These are phyloP conservation scores for Siniperca chuatsi DNA, from an alignment of 2,113 vertebrate species.

Conservation along the genomic window DNA sequence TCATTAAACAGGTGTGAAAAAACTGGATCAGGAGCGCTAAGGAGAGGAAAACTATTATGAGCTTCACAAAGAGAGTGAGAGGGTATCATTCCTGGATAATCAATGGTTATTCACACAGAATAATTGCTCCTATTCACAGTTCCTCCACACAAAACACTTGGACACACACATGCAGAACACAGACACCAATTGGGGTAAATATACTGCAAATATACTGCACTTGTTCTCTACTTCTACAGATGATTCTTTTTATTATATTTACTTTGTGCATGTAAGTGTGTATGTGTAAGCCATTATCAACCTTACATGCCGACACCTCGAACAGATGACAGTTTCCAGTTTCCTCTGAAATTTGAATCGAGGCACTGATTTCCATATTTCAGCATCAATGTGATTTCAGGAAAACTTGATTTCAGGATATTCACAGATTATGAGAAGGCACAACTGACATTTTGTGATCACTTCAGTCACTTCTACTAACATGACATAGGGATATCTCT, in stretches of 20 bases:
- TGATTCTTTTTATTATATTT: background rate
- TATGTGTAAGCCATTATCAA: constrained; percentile 4
- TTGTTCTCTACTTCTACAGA: background rate
- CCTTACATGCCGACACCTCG: constrained; percentile 50
- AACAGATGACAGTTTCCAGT: constrained; percentile 79
- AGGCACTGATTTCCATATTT: constrained; percentile 71
- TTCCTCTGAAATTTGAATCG: constrained; percentile 76
- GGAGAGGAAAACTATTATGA: constrained; percentile 14
- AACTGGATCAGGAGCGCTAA: constrained; percentile 7
- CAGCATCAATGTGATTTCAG: constrained; percentile 50
- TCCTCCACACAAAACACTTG: constrained; percentile 23
- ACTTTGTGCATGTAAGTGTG: constrained; percentile 18
- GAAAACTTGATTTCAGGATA: constrained; percentile 13
- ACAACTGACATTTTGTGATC: background rate
- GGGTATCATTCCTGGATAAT: background rate
- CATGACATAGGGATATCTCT: background rate
- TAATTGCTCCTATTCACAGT: background rate
- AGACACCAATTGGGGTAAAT: background rate
- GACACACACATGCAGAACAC: constrained; percentile 32
- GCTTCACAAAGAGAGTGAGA: constrained; percentile 9
- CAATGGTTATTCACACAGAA: background rate
- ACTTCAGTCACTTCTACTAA: background rate
- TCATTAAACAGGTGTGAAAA: constrained; percentile 17
- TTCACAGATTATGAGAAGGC: constrained; percentile 19
- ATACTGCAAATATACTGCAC: background rate